Conservation (phyloP, 2,888 invertebrate genomes). For the Limenitis camilla region DNA sequence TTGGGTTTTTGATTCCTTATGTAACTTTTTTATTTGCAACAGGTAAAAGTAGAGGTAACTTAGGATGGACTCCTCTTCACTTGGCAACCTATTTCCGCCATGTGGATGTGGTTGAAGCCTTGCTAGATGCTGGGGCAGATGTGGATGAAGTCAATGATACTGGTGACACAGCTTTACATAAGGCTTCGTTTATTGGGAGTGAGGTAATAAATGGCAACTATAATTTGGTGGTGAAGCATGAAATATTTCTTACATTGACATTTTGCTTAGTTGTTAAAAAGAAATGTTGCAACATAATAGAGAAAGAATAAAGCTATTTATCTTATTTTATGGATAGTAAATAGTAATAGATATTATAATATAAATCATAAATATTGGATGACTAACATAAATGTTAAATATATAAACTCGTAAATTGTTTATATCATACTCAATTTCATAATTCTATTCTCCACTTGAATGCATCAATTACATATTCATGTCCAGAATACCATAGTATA, state of each 20-base stretch:
- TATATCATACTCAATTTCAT: neutral
- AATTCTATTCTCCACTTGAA: no score
- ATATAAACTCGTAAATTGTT: neutral
- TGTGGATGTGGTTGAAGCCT: conserved; percentile 68
- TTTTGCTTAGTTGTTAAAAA: no score
- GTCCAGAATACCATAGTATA: no score
- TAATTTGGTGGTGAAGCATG: no score
- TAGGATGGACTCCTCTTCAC: conserved; percentile 81
- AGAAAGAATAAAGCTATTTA: no score
- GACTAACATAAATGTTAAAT: neutral
- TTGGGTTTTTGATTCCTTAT: no score
- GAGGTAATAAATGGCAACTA: conserved; percentile 74
- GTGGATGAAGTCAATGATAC: conserved; percentile 77
- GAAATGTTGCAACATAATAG: no score
- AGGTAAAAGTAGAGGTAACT: conserved; percentile 78
- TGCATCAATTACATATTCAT: no score
- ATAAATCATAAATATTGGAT: neutral
- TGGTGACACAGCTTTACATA: conserved; percentile 79
- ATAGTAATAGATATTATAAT: neutral
- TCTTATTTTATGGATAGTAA: neutral
- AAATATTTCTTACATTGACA: no score
- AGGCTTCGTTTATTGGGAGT: conserved; percentile 80
- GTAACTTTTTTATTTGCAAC: no score
- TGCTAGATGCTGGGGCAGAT: conserved; percentile 74
- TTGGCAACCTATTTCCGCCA: conserved; percentile 81